These are phyloP conservation scores for Nudaria mundana DNA, from an alignment of 2,888 invertebrate genomes.

Conservation along the genomic window DNA sequence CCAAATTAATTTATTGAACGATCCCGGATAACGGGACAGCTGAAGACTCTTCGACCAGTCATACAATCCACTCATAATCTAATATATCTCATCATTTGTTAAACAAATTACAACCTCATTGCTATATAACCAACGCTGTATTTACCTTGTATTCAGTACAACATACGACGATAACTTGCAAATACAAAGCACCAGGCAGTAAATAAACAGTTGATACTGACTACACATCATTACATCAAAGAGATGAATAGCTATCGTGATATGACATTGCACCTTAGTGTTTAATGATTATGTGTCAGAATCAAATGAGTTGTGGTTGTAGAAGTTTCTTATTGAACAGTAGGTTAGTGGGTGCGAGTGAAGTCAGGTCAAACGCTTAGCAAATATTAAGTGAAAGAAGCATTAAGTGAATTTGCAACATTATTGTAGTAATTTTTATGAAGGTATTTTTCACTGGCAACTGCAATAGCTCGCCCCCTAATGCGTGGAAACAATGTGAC, in stretches of 20 bases:
- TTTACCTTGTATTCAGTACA: constrained; percentile 28
- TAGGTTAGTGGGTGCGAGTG: constrained; percentile 74
- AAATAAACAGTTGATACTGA: constrained; percentile 78
- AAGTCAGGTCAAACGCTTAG: constrained; percentile 73
- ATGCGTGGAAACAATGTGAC: no score
- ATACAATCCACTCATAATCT: constrained; percentile 45
- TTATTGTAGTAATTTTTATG: no score
- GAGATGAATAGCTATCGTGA: constrained; percentile 59
- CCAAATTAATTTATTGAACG: constrained; percentile 74
- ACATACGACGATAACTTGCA: constrained; percentile 38
- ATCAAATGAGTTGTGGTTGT: constrained; percentile 35
- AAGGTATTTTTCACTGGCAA: no score
- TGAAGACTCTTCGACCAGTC: constrained; percentile 72
- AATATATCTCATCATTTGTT: constrained; percentile 14
- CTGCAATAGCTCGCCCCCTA: no score
- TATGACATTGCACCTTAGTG: constrained; percentile 59
- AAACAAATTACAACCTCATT: constrained; percentile 32
- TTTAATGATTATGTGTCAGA: constrained; percentile 47
- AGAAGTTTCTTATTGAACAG: constrained; percentile 57
- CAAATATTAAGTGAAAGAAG: no score
- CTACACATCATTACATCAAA: constrained; percentile 75
- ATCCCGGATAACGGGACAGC: constrained; percentile 65
- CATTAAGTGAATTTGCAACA: no score
- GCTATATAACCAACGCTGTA: constrained; percentile 29
- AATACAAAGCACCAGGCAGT: constrained; percentile 48